phyloP scores from a whole-genome alignment of 2,113 vertebrate species.

The Philantomba maxwellii region DNA sequence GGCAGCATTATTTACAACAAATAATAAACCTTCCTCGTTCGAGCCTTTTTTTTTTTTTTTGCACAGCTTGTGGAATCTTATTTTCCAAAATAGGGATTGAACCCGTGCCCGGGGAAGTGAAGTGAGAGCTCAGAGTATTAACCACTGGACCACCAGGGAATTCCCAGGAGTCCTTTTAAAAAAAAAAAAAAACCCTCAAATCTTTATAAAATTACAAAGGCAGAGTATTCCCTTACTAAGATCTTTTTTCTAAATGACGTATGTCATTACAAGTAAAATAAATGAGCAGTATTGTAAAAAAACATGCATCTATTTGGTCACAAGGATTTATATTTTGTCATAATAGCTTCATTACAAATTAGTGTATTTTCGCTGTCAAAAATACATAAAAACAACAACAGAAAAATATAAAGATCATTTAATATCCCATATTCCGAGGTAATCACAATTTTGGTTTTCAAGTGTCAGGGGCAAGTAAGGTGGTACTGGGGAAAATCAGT shows the following conservation, averaged over 20 bases:
- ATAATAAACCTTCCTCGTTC: background rate
- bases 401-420: slow-evolving; percentile 9
- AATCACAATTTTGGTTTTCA: background rate
- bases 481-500: background rate
- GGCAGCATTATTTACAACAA: background rate
- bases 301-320: background rate
- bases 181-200: background rate
- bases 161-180: background rate
- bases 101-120: background rate
- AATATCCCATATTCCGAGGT: background rate
- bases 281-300: background rate
- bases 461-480: background rate
- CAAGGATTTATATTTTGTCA: background rate
- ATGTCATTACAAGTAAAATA: background rate
- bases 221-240: background rate
- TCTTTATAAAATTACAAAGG: background rate
- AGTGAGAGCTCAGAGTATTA: background rate
- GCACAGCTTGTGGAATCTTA: background rate
- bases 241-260: background rate
- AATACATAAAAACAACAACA: background rate
- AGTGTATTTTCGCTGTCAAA: background rate
- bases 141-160: background rate
- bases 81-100: background rate
- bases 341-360: background rate
- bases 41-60: background rate